These are phyloP conservation scores for Bombus confusus DNA, from an alignment of 1,140 invertebrate species.

Conservation along the genomic window DNA sequence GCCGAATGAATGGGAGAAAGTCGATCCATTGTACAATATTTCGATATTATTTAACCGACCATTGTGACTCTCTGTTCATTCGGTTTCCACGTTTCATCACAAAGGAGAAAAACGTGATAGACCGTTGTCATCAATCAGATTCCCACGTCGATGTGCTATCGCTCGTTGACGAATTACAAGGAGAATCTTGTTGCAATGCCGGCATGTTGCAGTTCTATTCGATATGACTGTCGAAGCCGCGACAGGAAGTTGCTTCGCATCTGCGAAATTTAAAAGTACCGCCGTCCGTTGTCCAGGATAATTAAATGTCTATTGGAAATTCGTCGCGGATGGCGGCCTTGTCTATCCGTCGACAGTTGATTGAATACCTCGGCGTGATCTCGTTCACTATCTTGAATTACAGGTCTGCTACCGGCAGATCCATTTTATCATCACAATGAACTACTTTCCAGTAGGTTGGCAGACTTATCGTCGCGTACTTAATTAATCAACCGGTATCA, in stretches of 20 bases:
- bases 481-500: slow-evolving; percentile 67
- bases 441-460: slow-evolving; percentile 35
- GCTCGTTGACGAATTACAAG: slow-evolving; percentile 27
- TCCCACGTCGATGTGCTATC: no score
- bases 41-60: neutral
- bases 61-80: neutral
- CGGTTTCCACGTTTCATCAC: neutral
- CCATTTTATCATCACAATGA: slow-evolving; percentile 62
- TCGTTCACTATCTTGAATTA: slow-evolving; percentile 59
- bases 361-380: slow-evolving; percentile 51
- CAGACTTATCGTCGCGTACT: slow-evolving; percentile 61
- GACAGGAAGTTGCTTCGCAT: slow-evolving; percentile 20
- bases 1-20: neutral
- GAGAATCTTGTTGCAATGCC: neutral
- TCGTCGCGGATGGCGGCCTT: slow-evolving; percentile 46
- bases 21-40: neutral
- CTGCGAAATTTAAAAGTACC: slow-evolving; percentile 59
- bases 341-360: slow-evolving; percentile 53
- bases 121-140: neutral
- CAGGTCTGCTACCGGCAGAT: slow-evolving; percentile 61
- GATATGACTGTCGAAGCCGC: neutral
- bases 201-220: neutral
- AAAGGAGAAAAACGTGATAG: no score
- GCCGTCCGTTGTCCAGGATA: slow-evolving; percentile 49
- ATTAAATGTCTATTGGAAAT: slow-evolving; percentile 69